Evolutionary conservation across 2,888 invertebrate genomes (phyloP), one percentile per base, ranked within the genome.

Genomic region (Orgyia antiqua): DNA sequence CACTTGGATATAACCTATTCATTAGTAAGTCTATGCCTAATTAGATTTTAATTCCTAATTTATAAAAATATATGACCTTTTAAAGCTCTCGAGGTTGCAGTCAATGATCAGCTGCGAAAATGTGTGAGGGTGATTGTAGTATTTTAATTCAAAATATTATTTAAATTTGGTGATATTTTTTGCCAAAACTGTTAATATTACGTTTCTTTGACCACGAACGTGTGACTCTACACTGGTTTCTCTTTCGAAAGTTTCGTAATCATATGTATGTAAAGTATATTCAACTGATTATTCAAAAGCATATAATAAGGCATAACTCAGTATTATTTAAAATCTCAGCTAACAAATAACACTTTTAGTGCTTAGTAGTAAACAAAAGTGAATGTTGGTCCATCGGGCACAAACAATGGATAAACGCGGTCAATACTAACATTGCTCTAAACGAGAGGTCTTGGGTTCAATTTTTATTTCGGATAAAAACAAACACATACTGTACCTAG

Each of bases 291-390:
- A 24, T 29, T 35, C 30, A 7, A 4, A 23, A 10, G n/a, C n/a
- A n/a, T n/a, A n/a, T n/a, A n/a, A n/a, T n/a, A n/a, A n/a, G n/a
- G n/a, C n/a, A n/a, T n/a, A n/a, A n/a, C n/a, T n/a, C n/a, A n/a
- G n/a, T n/a, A n/a, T n/a, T n/a, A n/a, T n/a, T n/a, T n/a, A n/a
- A n/a, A n/a, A n/a, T n/a, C n/a, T n/a, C n/a, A n/a, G n/a, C n/a
- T n/a, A n/a, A n/a, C n/a, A n/a, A n/a, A n/a, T n/a, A n/a, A n/a
- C n/a, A n/a, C n/a, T n/a, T n/a, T n/a, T n/a, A n/a, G n/a, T n/a
- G n/a, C n/a, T n/a, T n/a, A n/a, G 34, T 63, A 60, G 58, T 75
- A 73, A 75, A 74, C 68, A 82, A 78, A 84, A 82, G 80, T 79
- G 79, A 83, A 80, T 75, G 83, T 80, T 70, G 74, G 75, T 51